Evolutionary conservation across 2,888 invertebrate genomes (phyloP), one percentile per base, ranked within the genome.

Genomic region (Orthosia cruda): DNA sequence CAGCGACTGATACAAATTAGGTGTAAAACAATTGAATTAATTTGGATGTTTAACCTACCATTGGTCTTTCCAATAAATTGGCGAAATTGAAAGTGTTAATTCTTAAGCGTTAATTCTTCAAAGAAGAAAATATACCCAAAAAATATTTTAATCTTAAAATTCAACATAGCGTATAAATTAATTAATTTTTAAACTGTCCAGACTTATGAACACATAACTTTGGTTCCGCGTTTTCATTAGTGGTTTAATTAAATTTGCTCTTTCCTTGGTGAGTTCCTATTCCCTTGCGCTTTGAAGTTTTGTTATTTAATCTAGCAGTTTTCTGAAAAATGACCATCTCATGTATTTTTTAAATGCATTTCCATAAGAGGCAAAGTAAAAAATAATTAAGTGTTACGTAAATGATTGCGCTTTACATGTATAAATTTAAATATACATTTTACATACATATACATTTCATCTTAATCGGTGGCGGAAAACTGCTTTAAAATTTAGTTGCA

Each of bases 181-280:
- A 79, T 58, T 47, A 18, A 71, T 66, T 83, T 80, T 83, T 66
- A 49, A 78, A 58, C 59, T 23, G 64, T 49, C 59, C 50, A 68
- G 68, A 80, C 61, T 83, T 80, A 71, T 55, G 68, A 49, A 67
- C 68, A 74, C 84, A 68, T 81, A 84, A 82, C 65, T 84, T 84
- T 61, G 71, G 65, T 84, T 81, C 77, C 81, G 61, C 69, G 40
- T 84, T 81, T 81, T 84, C 77, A 81, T 82, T 82, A 84, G 71
- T 84, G 81, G 77, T 65, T 84, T 82, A 82, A 84, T 82, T 82
- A 81, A 81, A 81, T 82, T 84, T 84, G 23, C 62, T 84, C 54
- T 58, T 68, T 54, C 57, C 77, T 69, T 68, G 20, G 50, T 20
- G 55, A 85, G 54, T 71, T 84, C 65, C 76, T 81, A 84, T 71